Percentiles rank a stretch among this genome's conserved stretches.
Conservation (phyloP, 2,113 vertebrate genomes). For the Neomonachus schauinslandi region DNA sequence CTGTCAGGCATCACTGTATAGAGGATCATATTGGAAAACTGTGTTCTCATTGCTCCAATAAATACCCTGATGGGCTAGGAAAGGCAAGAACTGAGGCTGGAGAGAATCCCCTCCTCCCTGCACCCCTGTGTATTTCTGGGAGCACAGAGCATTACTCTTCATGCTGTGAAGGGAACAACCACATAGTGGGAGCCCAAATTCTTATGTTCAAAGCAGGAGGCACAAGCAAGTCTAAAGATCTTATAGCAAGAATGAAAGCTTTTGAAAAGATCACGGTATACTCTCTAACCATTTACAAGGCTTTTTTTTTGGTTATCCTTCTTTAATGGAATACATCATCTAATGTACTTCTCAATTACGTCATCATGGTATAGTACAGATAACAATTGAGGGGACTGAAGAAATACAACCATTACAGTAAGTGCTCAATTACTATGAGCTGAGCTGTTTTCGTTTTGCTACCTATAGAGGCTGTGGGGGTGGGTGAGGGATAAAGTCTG, state of each 20-base stretch:
- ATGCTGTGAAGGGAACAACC: not conserved
- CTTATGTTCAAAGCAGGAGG: constrained; percentile 42
- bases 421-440: not conserved
- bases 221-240: not conserved
- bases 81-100: not conserved
- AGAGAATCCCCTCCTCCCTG: not conserved
- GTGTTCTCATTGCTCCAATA: not conserved
- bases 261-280: constrained; percentile 1
- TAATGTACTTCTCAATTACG: not conserved
- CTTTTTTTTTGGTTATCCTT: not conserved
- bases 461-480: not conserved
- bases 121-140: not conserved
- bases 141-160: not conserved
- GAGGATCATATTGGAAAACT: not conserved
- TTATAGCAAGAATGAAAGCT: not conserved
- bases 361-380: not conserved
- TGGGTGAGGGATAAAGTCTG: not conserved
- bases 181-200: not conserved
- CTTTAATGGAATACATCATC: constrained; percentile 6
- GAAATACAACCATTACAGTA: not conserved
- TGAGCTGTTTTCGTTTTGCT: not conserved
- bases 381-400: not conserved
- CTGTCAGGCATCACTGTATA: not conserved
- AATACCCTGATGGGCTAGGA: not conserved
- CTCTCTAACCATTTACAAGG: not conserved